Conservation (phyloP, 2,888 invertebrate genomes). For the Molorchus minor region DNA sequence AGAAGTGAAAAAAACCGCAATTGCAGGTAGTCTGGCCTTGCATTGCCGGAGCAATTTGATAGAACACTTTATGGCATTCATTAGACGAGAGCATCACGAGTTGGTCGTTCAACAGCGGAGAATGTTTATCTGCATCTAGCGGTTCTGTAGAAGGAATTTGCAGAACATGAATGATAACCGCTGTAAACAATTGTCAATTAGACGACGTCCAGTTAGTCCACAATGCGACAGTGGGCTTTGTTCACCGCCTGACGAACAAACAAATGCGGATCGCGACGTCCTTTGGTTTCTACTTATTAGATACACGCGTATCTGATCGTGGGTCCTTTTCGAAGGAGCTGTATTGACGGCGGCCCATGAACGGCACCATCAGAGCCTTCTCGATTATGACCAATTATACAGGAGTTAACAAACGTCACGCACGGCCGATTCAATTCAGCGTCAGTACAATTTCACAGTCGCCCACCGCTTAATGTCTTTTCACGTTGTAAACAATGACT, state of each 20-base stretch:
- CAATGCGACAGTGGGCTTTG: slow-evolving; percentile 60
- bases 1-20: slow-evolving; percentile 36
- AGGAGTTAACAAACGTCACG: slow-evolving; percentile 49
- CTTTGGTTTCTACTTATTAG: slow-evolving; percentile 59
- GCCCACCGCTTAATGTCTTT: slow-evolving; percentile 8
- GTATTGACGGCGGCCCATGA: slow-evolving; percentile 11
- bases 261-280: slow-evolving; percentile 60
- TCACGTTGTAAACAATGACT: no score
- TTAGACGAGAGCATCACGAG: slow-evolving; percentile 53
- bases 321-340: slow-evolving; percentile 45
- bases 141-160: slow-evolving; percentile 60
- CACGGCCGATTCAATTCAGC: slow-evolving; percentile 43
- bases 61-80: slow-evolving; percentile 54
- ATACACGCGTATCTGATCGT: slow-evolving; percentile 43
- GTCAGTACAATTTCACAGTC: slow-evolving; percentile 20
- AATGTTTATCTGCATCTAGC: slow-evolving; percentile 54
- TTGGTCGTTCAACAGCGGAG: slow-evolving; percentile 43
- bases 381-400: slow-evolving; percentile 51
- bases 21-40: slow-evolving; percentile 37
- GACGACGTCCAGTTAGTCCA: slow-evolving; percentile 61
- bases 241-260: slow-evolving; percentile 57
- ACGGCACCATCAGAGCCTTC: slow-evolving; percentile 34
- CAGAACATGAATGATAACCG: slow-evolving; percentile 63
- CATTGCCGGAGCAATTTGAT: slow-evolving; percentile 46
- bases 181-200: slow-evolving; percentile 64